Base-by-base conservation (phyloP, 1,140 invertebrate species). In the Andricus grossulariae region DNA sequence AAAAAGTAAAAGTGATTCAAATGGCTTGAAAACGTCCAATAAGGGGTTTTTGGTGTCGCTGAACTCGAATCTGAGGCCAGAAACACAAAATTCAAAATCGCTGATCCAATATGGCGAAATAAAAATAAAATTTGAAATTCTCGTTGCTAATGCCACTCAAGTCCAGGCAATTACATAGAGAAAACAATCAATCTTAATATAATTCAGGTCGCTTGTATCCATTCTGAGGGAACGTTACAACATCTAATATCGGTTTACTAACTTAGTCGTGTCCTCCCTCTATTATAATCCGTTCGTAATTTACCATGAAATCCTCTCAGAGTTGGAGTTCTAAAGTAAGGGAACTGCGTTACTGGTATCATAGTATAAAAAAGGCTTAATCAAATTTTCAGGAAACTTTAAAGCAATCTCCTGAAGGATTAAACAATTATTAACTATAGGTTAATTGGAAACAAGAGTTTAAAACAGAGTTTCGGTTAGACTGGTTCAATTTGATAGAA, bases 271-370 rank as follows among this genome's bases (percentile, higher is more conserved):
- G 25, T 39, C 32, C 57, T 60, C 60, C 5, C 60, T 66, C 60
- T n/a, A 66, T 66, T 66, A 66, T 66, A 66, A 66, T 66, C 60
- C 60, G 60, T 39, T 66, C 60, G 60, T 66, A 66, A 66, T 66
- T 66, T 66, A 60, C 57, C 57, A 60, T 60, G 57, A 60, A 60
- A 60, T 60, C 21, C 57, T 60, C 21, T 60, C 57, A 60, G 19
- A 39, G 13, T 32, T 66, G 7, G 5, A 66, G 25, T 39, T 57
- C 18, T 57, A 13, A 39, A 39, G 21, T 66, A 32, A 10, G 16
- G 39, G 25, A 39, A 66, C n/a, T 16, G 13, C 25, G 25, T 39
- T 21, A 66, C 15, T 25, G 25, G 16, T 10, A 54, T 45, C 39
- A 54, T n/a, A 57, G 8, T 21, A 57, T 57, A 57, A 25, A 16